Evolutionary conservation across 2,113 vertebrate genomes (phyloP).

Genomic region (Pao palembangensis): DNA sequence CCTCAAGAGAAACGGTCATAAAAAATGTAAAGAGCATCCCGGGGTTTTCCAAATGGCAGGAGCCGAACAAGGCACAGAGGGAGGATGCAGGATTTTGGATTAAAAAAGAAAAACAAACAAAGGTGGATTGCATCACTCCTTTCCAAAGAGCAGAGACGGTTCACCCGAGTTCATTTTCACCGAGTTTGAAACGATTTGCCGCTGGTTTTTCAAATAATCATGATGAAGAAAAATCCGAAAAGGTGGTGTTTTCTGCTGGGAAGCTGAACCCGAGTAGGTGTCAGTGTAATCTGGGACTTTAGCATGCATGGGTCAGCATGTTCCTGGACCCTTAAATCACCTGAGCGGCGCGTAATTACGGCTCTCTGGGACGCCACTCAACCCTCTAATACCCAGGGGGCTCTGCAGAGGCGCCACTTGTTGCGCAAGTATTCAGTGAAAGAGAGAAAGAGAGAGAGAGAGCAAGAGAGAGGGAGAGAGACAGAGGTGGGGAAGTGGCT

Average conservation of each 20-base stretch:
- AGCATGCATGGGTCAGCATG: slow-evolving; percentile 66
- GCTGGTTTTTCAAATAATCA: background rate
- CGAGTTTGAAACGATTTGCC: too few relatives aligned
- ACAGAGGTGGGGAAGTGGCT: background rate
- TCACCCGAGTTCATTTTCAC: too few relatives aligned
- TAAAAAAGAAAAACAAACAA: too few relatives aligned
- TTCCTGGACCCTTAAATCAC: slow-evolving; percentile 69
- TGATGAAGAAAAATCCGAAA: background rate
- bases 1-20: too few relatives aligned
- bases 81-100: too few relatives aligned
- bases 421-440: slow-evolving; percentile 67
- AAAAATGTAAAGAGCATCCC: too few relatives aligned
- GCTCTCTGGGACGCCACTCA: slow-evolving; percentile 68
- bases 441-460: slow-evolving; percentile 14
- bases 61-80: too few relatives aligned
- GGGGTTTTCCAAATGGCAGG: too few relatives aligned
- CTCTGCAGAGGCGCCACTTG: slow-evolving; percentile 70
- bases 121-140: too few relatives aligned
- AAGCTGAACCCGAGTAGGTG: slow-evolving; percentile 31
- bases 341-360: slow-evolving; percentile 70
- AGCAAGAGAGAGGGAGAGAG: slow-evolving; percentile 20
- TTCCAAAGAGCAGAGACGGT: too few relatives aligned
- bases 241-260: background rate
- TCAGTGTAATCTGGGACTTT: slow-evolving; percentile 35
- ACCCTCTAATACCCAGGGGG: slow-evolving; percentile 72